These are phyloP conservation scores for Pegoplata infirma DNA, from an alignment of 2,888 invertebrate genomes.

Conservation along the genomic window DNA sequence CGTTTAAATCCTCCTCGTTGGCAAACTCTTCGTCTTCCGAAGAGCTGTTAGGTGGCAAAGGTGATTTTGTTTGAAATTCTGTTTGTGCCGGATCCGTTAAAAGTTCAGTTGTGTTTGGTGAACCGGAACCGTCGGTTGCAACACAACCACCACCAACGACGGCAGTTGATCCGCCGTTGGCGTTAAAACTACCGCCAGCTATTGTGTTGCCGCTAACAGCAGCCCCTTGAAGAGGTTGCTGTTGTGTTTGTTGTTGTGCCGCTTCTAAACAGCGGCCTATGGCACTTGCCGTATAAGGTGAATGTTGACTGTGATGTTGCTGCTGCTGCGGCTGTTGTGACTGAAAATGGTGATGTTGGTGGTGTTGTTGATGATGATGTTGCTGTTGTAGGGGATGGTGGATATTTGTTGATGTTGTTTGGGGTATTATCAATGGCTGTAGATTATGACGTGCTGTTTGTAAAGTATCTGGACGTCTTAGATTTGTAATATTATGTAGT, in stretches of 20 bases:
- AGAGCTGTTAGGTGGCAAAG: constrained; percentile 75
- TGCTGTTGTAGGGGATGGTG: constrained; percentile 70
- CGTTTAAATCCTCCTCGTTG: constrained; percentile 74
- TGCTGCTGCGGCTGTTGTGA: constrained; percentile 51
- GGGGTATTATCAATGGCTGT: constrained; percentile 67
- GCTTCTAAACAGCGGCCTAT: constrained; percentile 61
- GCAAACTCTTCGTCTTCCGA: constrained; percentile 83
- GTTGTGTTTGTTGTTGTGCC: constrained; percentile 57
- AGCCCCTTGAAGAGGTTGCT: constrained; percentile 57
- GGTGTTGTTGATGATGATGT: constrained; percentile 67
- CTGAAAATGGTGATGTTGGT: constrained; percentile 65
- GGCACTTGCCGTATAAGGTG: constrained; percentile 62
- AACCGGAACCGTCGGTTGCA: constrained; percentile 64
- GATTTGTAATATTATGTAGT: constrained; percentile 69
- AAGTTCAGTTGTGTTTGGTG: constrained; percentile 58
- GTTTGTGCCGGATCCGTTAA: constrained; percentile 78
- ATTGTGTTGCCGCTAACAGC: constrained; percentile 69
- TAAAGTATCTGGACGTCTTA: constrained; percentile 71
- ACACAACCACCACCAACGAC: constrained; percentile 66
- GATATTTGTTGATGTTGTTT: constrained; percentile 62
- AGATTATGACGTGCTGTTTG: constrained; percentile 68
- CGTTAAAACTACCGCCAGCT: constrained; percentile 75
- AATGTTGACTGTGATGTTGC: constrained; percentile 47
- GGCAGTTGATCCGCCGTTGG: constrained; percentile 74
- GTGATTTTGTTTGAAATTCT: constrained; percentile 77